A percentile compares a stretch with the other conserved stretches of the same genome.
These are phyloP conservation scores for Dryobates pubescens DNA, from an alignment of 2,797 vertebrate genomes.

Conservation along the genomic window DNA sequence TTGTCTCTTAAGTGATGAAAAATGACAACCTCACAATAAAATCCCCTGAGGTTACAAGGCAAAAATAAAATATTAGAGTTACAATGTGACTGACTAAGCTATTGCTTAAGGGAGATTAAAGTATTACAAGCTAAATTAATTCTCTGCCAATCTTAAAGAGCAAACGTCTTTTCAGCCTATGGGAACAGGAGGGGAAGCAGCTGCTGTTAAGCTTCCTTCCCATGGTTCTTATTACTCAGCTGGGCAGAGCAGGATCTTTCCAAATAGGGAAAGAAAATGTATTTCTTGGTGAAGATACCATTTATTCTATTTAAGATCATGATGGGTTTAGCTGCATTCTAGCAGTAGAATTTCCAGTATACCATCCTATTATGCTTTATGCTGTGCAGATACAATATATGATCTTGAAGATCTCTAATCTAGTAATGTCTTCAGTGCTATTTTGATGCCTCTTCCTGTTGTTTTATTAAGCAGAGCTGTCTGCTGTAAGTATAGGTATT, in stretches of 20 bases:
- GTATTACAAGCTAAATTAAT: conserved; percentile 21
- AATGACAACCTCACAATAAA: not conserved
- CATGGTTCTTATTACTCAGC: not conserved
- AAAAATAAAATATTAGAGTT: conserved; percentile 17
- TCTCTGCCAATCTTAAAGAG: conserved; percentile 9
- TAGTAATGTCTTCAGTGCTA: not conserved
- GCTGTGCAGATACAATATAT: not conserved
- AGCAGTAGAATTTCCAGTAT: not conserved
- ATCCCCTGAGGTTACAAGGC: not conserved
- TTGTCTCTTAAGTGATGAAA: conserved; percentile 17
- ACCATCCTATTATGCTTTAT: not conserved
- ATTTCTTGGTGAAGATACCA: not conserved
- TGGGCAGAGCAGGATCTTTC: not conserved
- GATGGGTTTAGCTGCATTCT: not conserved
- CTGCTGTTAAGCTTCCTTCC: not conserved
- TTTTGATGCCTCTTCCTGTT: not conserved
- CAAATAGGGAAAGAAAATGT: not conserved
- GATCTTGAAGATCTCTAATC: not conserved
- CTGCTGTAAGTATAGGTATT: not conserved
- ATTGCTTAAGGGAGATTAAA: conserved; percentile 7
- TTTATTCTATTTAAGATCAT: not conserved
- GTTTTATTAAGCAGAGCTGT: not conserved
- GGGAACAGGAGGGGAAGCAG: not conserved
- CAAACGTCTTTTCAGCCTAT: not conserved
- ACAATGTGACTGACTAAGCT: not conserved